Evolutionary conservation across 2,888 invertebrate species (phyloP), one percentile per base, ranked within the genome.

Genomic region (Pammene aurita): DNA sequence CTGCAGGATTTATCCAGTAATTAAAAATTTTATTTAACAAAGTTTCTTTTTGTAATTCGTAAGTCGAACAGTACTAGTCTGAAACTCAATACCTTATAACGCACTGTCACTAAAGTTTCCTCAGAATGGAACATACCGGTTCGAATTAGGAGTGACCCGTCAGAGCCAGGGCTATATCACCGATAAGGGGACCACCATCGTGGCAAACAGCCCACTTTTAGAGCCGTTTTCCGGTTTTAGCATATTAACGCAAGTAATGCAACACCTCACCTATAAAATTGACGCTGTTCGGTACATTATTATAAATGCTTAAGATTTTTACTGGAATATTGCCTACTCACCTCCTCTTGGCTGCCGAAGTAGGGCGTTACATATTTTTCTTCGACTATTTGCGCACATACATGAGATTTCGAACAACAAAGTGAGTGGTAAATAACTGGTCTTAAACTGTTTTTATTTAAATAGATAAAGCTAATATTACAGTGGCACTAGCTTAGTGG

Each of bases 131-230:
- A 35, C 35, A 7, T 41, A 10, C 42, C 48, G 34, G 46, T n/a
- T 65, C 10, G 65, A 60, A 13, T 18, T 16, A 35, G 34, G 60
- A 65, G 14, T 48, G 26, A 65, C 64, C 69, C 65, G 54, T 52
- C 9, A 26, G 38, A 18, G n/a, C 13, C 64, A 54, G 83, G 85
- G 89, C 89, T 87, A 84, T 81, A 79, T 78, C 78, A 80, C 76
- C 85, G 92, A 92, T 92, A 92, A 92, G 89, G 77, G 76, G 92
- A 92, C 92, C 92, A 92, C 92, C 92, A 75, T 81, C 78, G 89
- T 86, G 83, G 86, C 80, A 76, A 75, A 81, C 84, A 80, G 74
- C 82, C 85, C 83, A 85, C 83, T 88, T 89, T 90, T 90, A 89
- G 83, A 79, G 84, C 78, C 80, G 82, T 88, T 89, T 90, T 90